phyloP scores from a whole-genome alignment of 2,113 vertebrate species.

The Eurypyga helias region DNA sequence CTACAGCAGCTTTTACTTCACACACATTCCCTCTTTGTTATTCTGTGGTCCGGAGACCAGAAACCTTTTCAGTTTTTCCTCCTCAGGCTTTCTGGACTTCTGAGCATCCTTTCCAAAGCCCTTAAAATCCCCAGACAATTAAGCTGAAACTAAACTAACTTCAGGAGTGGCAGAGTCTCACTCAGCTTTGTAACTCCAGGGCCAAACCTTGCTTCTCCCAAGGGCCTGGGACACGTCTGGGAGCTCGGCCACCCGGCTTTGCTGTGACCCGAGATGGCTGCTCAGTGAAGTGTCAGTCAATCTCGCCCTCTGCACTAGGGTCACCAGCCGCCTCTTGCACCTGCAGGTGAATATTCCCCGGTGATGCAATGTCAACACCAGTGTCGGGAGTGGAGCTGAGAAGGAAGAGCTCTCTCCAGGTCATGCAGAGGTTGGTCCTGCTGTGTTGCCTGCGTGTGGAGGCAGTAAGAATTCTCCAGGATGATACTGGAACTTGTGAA shows the following conservation, averaged over 20 bases:
- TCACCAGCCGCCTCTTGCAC: background rate
- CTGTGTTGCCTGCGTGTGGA: background rate
- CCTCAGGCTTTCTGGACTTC: background rate
- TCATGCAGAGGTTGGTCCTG: background rate
- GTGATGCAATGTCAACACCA: background rate
- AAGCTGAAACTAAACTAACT: background rate
- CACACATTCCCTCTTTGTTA: background rate
- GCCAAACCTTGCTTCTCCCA: background rate
- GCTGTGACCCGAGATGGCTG: background rate
- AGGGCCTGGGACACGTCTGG: background rate
- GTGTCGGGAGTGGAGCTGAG: background rate
- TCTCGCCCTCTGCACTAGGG: background rate
- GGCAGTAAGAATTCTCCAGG: background rate
- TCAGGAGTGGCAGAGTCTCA: background rate
- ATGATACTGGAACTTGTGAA: background rate
- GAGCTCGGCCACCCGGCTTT: background rate
- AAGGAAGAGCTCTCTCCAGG: background rate
- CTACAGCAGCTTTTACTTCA: background rate
- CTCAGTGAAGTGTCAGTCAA: background rate
- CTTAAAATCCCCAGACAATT: background rate
- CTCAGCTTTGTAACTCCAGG: background rate
- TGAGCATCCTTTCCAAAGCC: background rate
- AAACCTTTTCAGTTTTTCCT: background rate
- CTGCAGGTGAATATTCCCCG: accelerated
- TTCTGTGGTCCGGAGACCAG: background rate